Base-by-base conservation (phyloP, 2,113 vertebrate species). In the Dromaius novaehollandiae region DNA sequence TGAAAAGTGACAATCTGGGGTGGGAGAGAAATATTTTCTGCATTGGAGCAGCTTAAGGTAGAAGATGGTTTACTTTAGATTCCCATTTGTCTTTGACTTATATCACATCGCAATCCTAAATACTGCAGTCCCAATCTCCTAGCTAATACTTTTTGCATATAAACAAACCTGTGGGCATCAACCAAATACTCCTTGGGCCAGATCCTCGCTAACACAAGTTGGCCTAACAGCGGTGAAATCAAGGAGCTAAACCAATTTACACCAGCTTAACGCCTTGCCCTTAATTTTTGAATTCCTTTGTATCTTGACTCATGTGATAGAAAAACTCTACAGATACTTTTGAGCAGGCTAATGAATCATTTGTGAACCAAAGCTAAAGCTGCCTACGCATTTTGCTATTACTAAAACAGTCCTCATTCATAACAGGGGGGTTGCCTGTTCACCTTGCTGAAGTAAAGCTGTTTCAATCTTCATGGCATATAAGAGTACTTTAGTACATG, bases 1-100 rank as follows among this genome's bases (percentile, higher is more conserved):
- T 0, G 70, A 73, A 90, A 92, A 78, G 46, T 28, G 0, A 28
- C 1, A 46, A 0, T 71, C 60, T 12, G 6, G 10, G 0, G 3
- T 38, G 19, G 15, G 36, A 83, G 44, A 66, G 18, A 79, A 40
- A 26, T 40, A 32, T 76, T 79, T 89, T 84, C 25, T 44, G 44
- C 6, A 7, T 30, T 32, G 10, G 5, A 90, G 7, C n/a, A 56
- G 8, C 38, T 86, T 51, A 56, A 58, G 51, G 70, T 82, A 20
- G 20, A 78, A 73, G 80, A 50, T 6, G 0, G 7, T 64, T 93
- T 91, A 63, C 24, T 63, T 92, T 18, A 70, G 50, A 56, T 13
- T 77, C 21, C 6, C 56, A 1, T 82, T 89, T 71, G 7, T 21
- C n/a, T 69, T 86, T 48, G 6, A n/a, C 83, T 85, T 82, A 6